A percentile compares a stretch with the other conserved stretches of the same genome.
Conservation (phyloP, 2,888 invertebrate genomes). For the Sceliomorpha sp. region DNA sequence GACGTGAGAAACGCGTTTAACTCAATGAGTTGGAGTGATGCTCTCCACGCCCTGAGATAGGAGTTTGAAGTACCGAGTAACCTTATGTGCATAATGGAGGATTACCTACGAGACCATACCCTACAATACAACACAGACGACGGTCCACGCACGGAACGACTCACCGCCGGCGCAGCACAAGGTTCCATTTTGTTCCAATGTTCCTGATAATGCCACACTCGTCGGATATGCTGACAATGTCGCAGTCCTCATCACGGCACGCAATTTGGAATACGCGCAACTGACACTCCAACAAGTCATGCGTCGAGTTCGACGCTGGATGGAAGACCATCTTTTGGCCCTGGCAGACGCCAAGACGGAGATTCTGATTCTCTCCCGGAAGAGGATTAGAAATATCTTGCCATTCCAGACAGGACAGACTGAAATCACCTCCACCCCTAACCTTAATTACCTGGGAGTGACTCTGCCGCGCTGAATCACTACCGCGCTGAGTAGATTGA, state of each 20-base stretch:
- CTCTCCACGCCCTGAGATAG: constrained; percentile 38
- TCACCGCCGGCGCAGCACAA: constrained; percentile 45
- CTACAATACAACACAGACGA: constrained; percentile 33
- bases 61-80: constrained; percentile 32
- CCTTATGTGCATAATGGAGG: constrained; percentile 35
- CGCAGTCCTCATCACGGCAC: too few relatives aligned
- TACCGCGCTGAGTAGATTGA: not conserved
- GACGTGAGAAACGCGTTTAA: constrained; percentile 54
- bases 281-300: too few relatives aligned
- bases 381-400: too few relatives aligned
- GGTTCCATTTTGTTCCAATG: constrained; percentile 49
- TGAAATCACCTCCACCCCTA: too few relatives aligned
- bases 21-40: constrained; percentile 43
- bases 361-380: too few relatives aligned
- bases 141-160: constrained; percentile 15
- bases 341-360: too few relatives aligned
- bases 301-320: too few relatives aligned
- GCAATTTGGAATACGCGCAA: too few relatives aligned
- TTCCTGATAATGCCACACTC: too few relatives aligned
- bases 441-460: constrained; percentile 7
- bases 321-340: too few relatives aligned
- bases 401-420: too few relatives aligned
- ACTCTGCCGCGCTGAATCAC: constrained; percentile 11
- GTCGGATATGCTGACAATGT: too few relatives aligned
- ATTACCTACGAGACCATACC: constrained; percentile 44